These are phyloP conservation scores for Andrena bucephala DNA, from an alignment of 2,888 invertebrate species.

Conservation along the genomic window DNA sequence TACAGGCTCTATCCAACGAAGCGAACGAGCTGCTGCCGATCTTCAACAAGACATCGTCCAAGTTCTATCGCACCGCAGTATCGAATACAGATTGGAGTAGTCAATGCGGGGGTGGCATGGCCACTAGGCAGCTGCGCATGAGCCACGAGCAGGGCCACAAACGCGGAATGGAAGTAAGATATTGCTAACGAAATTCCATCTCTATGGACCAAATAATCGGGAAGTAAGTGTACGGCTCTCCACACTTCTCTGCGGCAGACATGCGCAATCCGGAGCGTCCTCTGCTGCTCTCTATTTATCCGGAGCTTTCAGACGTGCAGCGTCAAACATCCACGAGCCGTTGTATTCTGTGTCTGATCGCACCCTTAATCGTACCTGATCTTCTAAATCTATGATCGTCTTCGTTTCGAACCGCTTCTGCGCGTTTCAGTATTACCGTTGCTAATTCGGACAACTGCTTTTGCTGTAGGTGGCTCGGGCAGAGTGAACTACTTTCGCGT, in stretches of 20 bases:
- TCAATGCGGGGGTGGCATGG: constrained; percentile 85
- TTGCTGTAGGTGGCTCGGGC: constrained; percentile 26
- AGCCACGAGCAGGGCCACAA: constrained; percentile 79
- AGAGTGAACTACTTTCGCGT: constrained; percentile 18
- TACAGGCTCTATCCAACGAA: constrained; percentile 96
- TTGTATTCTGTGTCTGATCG: constrained; percentile 1
- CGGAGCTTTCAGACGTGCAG: constrained; percentile 1
- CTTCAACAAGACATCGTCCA: constrained; percentile 97
- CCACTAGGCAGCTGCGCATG: constrained; percentile 81
- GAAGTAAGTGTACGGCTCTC: constrained; percentile 41
- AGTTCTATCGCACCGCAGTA: constrained; percentile 93
- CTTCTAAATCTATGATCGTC: background rate
- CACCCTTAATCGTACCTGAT: constrained; percentile 1
- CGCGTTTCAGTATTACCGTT: constrained; percentile 33
- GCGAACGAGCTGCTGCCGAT: constrained; percentile 98
- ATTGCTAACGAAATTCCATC: constrained; percentile 77
- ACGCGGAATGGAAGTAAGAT: constrained; percentile 77
- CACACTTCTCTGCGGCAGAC: background rate
- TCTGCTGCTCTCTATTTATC: background rate
- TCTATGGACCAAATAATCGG: constrained; percentile 41
- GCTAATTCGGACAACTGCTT: constrained; percentile 16
- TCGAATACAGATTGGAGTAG: constrained; percentile 97
- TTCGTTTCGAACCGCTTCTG: background rate
- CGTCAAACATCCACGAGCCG: background rate
- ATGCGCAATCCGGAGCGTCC: background rate